Evolutionary conservation across 2,888 invertebrate genomes (phyloP).

Genomic region (Brachylomia viminalis): DNA sequence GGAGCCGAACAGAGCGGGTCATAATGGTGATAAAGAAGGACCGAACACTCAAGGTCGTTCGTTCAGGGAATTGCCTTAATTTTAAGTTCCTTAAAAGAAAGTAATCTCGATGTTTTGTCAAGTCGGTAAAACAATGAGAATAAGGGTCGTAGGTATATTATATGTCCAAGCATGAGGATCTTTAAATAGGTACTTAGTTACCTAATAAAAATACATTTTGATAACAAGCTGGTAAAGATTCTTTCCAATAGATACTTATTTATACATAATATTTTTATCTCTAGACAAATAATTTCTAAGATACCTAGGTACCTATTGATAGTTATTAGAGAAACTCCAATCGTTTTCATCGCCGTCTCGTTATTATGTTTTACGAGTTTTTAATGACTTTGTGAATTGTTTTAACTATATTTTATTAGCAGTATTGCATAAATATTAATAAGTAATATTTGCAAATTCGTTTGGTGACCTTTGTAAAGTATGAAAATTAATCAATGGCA

Average conservation of each 20-base stretch:
- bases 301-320: no score
- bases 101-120: background rate
- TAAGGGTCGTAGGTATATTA: no score
- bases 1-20: no score
- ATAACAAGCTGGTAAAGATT: background rate
- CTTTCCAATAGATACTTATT: background rate
- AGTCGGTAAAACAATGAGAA: background rate
- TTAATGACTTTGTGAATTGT: slow-evolving; percentile 32
- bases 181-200: no score
- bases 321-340: slow-evolving; percentile 38
- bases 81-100: no score
- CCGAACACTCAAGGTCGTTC: no score
- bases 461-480: slow-evolving; percentile 20
- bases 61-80: no score
- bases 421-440: slow-evolving; percentile 19
- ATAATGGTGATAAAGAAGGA: no score
- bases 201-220: background rate
- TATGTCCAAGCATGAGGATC: no score
- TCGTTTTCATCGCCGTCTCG: slow-evolving; percentile 40
- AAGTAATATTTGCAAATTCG: slow-evolving; percentile 4
- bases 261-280: slow-evolving; percentile 5
- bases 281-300: slow-evolving; percentile 7
- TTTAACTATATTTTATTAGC: slow-evolving; percentile 1
- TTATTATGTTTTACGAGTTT: slow-evolving; percentile 36
- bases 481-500: background rate